phyloP scores from a whole-genome alignment of 1,140 invertebrate species.

The Neodiprion fabricii region DNA sequence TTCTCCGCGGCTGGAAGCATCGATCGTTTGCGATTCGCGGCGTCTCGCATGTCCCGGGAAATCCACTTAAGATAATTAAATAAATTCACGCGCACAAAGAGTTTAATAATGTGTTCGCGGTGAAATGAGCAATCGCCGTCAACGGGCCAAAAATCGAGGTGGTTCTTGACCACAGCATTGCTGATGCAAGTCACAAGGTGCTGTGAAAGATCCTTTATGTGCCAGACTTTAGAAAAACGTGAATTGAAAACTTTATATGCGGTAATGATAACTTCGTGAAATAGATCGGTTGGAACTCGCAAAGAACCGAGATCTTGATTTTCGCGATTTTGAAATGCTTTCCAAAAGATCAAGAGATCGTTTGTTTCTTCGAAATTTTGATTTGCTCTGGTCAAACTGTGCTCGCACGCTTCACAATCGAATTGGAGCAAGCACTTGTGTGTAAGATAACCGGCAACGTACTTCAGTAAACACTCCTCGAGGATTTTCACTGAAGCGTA shows the following conservation, averaged over 20 bases:
- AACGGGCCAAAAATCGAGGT: conserved; percentile 12
- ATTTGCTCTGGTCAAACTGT: neutral
- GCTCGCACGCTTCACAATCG: conserved; percentile 17
- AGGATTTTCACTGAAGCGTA: neutral
- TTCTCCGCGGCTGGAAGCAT: neutral
- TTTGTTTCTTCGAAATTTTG: conserved; percentile 16
- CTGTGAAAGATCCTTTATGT: neutral
- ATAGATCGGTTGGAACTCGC: conserved; percentile 10
- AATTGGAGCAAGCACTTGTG: conserved; percentile 21
- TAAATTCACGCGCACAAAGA: conserved; percentile 9
- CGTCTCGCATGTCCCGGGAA: conserved; percentile 15
- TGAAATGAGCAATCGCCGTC: conserved; percentile 14
- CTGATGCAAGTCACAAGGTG: conserved; percentile 4
- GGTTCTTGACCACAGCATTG: conserved; percentile 8
- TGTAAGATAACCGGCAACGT: conserved; percentile 22
- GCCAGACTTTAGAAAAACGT: neutral
- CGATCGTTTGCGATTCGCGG: conserved; percentile 9
- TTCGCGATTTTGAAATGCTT: conserved; percentile 15
- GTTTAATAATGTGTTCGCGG: conserved; percentile 11
- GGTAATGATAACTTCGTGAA: conserved; percentile 10
- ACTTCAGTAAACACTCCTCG: conserved; percentile 18
- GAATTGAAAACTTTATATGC: conserved; percentile 14
- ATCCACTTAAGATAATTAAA: conserved; percentile 16
- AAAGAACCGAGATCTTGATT: conserved; percentile 18
- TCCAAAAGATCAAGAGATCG: conserved; percentile 22